Evolutionary conservation across 2,113 vertebrate species (phyloP), one percentile per base, ranked within the genome.

Genomic region (Dissostichus mawsoni): DNA sequence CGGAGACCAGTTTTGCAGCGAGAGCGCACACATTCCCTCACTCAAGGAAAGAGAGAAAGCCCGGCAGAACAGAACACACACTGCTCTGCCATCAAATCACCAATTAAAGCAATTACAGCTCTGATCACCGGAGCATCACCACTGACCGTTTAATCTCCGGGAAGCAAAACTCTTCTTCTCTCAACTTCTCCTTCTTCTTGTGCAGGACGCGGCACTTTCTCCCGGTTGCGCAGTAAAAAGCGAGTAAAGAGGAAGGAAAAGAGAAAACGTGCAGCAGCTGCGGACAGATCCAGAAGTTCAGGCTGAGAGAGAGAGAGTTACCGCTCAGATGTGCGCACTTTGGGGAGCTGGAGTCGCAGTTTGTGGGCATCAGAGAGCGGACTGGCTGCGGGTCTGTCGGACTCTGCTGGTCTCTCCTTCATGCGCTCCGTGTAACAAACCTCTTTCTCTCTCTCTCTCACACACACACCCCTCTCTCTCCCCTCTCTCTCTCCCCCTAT

Each of bases 381-480:
- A 87, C 86, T 75, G 74, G 68, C 89, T 87, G 86, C 48, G 69
- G 87, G 86, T 83, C 83, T 82, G 16, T 77, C 66, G 69, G 81
- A 62, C 68, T 91, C 83, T 86, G 89, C 55, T 78, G 88, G 85
- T 87, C 84, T 88, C 74, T 83, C 66, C 81, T 78, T 72, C 78
- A 62, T 72, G 87, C 76, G 90, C 88, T 89, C 83, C 57, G 66
- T 72, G 90, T 84, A 85, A 87, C 80, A 81, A 70, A 4, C 86
- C 53, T 72, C 81, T 70, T 69, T 48, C 64, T 62, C 48, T 18
- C 62, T 12, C 45, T 23, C 87, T 76, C 69, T 62, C 62, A 70
- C 51, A 18, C 76, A 16, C 10, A 17, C 57, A 63, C 78, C 23
- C 23, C 1, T 36, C 68, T 8, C 56, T 45, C 52, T 20, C 57